A percentile compares a stretch with the other conserved stretches of the same genome.
phyloP scores from a whole-genome alignment of 2,113 vertebrate species.

The Plotosus lineatus region DNA sequence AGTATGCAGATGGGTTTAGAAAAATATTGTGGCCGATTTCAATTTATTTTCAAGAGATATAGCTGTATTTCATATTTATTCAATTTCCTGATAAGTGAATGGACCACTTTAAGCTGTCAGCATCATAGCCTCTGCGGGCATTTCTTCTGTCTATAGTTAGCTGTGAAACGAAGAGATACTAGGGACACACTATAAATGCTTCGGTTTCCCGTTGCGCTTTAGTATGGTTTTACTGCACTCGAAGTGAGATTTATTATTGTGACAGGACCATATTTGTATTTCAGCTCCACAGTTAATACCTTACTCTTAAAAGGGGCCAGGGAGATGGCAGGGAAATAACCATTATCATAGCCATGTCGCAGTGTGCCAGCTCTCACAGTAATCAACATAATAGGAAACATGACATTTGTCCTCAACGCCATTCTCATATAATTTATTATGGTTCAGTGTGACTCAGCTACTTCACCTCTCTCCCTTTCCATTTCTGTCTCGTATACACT shows the following conservation, averaged over 20 bases:
- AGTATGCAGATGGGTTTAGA: no score
- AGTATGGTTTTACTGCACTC: slow-evolving; percentile 5
- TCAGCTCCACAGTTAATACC: background rate
- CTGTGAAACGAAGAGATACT: background rate
- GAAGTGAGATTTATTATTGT: slow-evolving; percentile 26
- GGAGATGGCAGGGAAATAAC: background rate
- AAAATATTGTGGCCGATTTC: no score
- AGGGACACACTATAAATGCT: background rate
- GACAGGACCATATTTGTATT: slow-evolving; percentile 28
- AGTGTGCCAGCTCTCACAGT: background rate
- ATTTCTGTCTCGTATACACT: background rate
- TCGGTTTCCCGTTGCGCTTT: slow-evolving; percentile 13
- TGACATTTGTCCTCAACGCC: background rate
- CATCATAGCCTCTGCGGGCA: background rate
- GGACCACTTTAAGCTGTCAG: background rate
- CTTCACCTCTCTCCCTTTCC: background rate
- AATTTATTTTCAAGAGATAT: no score
- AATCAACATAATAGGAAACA: slow-evolving; percentile 23
- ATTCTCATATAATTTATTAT: background rate
- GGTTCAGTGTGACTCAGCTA: background rate
- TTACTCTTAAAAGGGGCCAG: background rate
- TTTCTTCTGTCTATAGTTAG: background rate
- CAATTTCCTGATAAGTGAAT: no score
- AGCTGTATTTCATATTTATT: no score
- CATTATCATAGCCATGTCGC: slow-evolving; percentile 6